Percentiles rank a stretch among this genome's conserved stretches.
These are phyloP conservation scores for Artibeus lituratus DNA, from an alignment of 2,797 vertebrate genomes.

Conservation along the genomic window DNA sequence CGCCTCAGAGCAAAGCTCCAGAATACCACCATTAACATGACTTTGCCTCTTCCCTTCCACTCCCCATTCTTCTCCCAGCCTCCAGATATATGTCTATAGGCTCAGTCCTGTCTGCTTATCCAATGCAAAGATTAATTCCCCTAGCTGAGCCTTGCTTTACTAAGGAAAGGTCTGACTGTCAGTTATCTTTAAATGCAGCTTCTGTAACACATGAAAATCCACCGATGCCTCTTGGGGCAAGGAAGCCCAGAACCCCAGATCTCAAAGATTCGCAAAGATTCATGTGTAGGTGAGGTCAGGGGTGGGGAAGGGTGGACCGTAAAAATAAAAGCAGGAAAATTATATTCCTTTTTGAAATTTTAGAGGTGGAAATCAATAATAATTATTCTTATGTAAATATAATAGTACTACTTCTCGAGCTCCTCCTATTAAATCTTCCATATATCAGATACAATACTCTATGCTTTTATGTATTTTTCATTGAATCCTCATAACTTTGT, in stretches of 20 bases:
- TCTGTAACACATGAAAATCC: background rate
- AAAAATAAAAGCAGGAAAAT: background rate
- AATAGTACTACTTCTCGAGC: background rate
- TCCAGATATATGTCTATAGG: too few relatives aligned
- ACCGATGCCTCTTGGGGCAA: background rate
- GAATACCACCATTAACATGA: background rate
- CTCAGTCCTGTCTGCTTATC: background rate
- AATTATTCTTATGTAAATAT: background rate
- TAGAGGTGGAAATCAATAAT: background rate
- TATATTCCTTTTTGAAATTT: slow-evolving; percentile 25
- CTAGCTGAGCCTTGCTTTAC: background rate
- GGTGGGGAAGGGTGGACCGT: rapidly evolving
- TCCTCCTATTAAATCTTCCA: background rate
- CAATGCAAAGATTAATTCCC: background rate
- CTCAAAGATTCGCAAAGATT: background rate
- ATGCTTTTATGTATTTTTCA: slow-evolving; percentile 29
- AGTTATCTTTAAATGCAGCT: background rate
- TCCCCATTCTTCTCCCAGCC: background rate
- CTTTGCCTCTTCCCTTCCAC: background rate
- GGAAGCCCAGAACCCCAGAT: background rate
- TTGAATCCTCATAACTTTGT: background rate
- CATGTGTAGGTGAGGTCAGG: background rate
- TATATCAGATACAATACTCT: background rate
- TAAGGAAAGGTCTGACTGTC: background rate
- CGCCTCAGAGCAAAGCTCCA: background rate